Evolutionary conservation across 2,797 vertebrate genomes (phyloP), one percentile per base, ranked within the genome.

Genomic region (Brachyrhaphis roseni): DNA sequence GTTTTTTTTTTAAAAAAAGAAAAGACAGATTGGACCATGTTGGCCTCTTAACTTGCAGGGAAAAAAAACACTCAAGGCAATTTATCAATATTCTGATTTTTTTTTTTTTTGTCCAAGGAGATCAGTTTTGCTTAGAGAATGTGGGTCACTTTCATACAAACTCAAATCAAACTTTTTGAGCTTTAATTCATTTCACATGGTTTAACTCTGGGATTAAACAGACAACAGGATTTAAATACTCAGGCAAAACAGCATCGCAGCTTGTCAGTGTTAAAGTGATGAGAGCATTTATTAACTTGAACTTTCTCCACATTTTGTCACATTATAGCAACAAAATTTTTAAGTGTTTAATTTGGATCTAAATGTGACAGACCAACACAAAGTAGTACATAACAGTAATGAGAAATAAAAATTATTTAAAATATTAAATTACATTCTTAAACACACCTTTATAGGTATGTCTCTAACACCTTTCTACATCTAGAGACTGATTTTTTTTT

Each of bases 21-120:
- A 31, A 12, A 34, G 84, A 81, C 86, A 94, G 91, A 94, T 92
- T 95, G 90, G 82, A 89, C 80, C 15, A 79, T 87, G 85, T 92
- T 91, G 88, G 90, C 88, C 84, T 87, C 78, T 81, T 88, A 91
- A 93, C 85, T 89, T 89, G 87, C 87, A 93, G 82, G 94, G 93
- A 53, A 93, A 71, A 51, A 43, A 71, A 36, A 15, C 90, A 91
- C 95, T 94, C 81, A 75, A 89, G 94, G 95, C 94, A 89, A 83
- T 94, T 95, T 95, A 94, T 95, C 94, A 94, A 93, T 91, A 95
- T 96, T 95, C 90, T 64, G 72, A 93, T 90, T 91, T 87, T 82
- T 88, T 49, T 49, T 47, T 16, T 5, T 72, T 10, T 49, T 78
- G 47, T 70, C 41, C n/a, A 11, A 41, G 10, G 76, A 90, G 92